Evolutionary conservation across 2,113 vertebrate species (phyloP), one percentile per base, ranked within the genome.

Genomic region (Copsychus sechellarum): DNA sequence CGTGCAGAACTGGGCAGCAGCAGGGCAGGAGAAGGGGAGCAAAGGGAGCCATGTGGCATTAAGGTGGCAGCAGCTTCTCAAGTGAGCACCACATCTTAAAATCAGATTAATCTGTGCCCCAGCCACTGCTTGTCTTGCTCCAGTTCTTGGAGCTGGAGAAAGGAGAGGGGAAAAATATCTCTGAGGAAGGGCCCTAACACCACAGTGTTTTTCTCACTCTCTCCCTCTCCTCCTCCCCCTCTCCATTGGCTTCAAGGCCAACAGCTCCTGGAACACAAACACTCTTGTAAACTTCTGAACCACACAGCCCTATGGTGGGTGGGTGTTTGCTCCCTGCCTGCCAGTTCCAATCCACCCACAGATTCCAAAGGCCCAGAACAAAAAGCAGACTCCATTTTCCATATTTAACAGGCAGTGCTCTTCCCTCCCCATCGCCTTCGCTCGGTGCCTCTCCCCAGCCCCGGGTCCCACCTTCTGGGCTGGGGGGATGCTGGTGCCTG

Each of bases 201-300:
- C 95, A 96, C 79, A 96, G 48, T 86, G 83, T 95, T 95, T 95
- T 96, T 97, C 81, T 96, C 95, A 65, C 91, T 94, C 93, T 92
- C 86, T 93, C 82, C 69, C 90, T 95, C 82, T 92, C 79, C 90
- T 93, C 93, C 86, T 95, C 91, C 86, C 87, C 93, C 92, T 91
- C 93, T 94, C 91, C 86, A 90, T 64, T 92, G 91, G 89, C 96
- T 96, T 94, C 96, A 96, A 96, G 96, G 95, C 96, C 96, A 96
- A 92, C 85, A 95, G 90, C 94, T 95, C 92, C 95, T 96, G 91
- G 93, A 97, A 96, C 95, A 96, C 96, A 97, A 96, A 97, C 92
- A 92, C 88, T 96, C 96, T 94, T 96, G 93, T 95, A 97, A 97
- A 97, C 97, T 97, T 96, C 95, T 97, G 97, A 97, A 97, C 96